These are phyloP conservation scores for Diaphora mendica DNA, from an alignment of 2,888 invertebrate species.

Conservation along the genomic window DNA sequence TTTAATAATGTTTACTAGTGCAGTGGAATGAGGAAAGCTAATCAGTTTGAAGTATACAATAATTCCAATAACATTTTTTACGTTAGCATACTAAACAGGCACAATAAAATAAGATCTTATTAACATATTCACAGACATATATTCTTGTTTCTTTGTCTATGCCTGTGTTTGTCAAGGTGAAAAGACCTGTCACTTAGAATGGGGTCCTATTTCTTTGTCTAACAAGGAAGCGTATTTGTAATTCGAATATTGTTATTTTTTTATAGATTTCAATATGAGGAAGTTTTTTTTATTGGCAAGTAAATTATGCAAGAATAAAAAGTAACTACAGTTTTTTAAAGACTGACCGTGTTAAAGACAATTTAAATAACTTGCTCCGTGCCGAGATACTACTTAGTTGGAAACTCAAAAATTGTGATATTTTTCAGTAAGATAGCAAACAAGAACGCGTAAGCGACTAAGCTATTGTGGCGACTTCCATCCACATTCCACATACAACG, in stretches of 20 bases:
- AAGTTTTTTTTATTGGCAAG: slow-evolving; percentile 1
- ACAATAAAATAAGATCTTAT: not conserved
- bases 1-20: no score
- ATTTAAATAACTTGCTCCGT: not conserved
- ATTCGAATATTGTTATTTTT: slow-evolving; percentile 11
- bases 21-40: slow-evolving; percentile 8
- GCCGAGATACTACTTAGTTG: no score
- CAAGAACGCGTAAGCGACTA: no score
- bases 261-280: slow-evolving; percentile 8
- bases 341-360: not conserved
- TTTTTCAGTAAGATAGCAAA: not conserved
- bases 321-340: not conserved
- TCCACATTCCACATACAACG: no score
- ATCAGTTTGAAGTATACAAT: not conserved
- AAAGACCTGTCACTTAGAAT: slow-evolving; percentile 28
- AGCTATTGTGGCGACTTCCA: no score
- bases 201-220: slow-evolving; percentile 37
- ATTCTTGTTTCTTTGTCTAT: slow-evolving; percentile 16
- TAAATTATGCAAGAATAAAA: not conserved
- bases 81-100: not conserved
- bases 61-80: not conserved
- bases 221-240: slow-evolving; percentile 32
- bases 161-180: slow-evolving; percentile 33
- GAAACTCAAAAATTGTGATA: not conserved
- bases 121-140: not conserved